Evolutionary conservation across 1,140 invertebrate genomes (phyloP).

Genomic region (Pogonomyrmex californicus): DNA sequence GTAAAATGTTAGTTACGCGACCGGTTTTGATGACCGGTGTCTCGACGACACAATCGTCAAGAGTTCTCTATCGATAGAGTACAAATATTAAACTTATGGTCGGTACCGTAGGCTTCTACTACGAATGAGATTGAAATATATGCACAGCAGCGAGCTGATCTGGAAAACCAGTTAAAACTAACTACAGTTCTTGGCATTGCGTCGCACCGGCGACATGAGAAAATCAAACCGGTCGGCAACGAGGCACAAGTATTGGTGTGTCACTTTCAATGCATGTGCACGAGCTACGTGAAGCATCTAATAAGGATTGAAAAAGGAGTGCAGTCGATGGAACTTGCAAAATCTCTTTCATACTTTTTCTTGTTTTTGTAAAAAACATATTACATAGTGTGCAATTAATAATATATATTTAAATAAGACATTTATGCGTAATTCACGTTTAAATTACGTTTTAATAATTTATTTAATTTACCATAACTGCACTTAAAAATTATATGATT

Average conservation of each 20-base stretch:
- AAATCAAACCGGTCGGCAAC: conserved; percentile 55
- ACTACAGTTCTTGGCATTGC: conserved; percentile 70
- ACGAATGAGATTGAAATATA: conserved; percentile 31
- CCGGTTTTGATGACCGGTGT: background rate
- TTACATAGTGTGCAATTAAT: background rate
- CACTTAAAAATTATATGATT: background rate
- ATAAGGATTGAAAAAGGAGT: background rate
- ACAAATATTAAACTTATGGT: conserved; percentile 16
- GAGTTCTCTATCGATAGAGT: conserved; percentile 17
- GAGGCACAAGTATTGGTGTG: conserved; percentile 9
- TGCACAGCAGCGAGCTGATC: conserved; percentile 24
- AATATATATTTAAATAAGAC: conserved; percentile 18
- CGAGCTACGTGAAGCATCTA: conserved; percentile 43
- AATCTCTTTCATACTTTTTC: background rate
- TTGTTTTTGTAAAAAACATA: background rate
- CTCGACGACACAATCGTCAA: background rate
- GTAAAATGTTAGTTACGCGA: background rate
- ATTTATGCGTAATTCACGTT: background rate
- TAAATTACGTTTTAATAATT: conserved; percentile 9
- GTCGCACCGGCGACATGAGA: conserved; percentile 40
- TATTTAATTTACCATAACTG: background rate
- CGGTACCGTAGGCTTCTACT: conserved; percentile 64
- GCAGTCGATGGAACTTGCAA: background rate
- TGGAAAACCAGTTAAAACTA: conserved; percentile 73
- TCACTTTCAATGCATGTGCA: conserved; percentile 10